Evolutionary conservation across 1,140 invertebrate species (phyloP), one percentile per base, ranked within the genome.

Genomic region (Aplysia californica): DNA sequence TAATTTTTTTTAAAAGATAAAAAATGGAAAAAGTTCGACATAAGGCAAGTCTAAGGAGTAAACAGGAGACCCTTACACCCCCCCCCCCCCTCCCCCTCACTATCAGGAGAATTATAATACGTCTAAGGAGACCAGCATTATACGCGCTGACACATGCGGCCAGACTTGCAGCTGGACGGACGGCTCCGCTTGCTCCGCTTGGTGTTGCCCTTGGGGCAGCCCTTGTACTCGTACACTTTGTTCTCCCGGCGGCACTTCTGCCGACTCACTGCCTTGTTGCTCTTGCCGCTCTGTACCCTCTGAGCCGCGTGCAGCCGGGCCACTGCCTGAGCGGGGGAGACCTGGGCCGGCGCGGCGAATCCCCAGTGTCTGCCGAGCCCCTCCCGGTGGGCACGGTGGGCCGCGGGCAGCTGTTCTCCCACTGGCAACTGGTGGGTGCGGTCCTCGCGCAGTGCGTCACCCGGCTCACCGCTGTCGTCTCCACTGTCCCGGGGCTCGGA

Each of bases 211-310:
- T 82, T 82, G 36, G 77, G 66, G 38, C 50, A 68, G 39, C 44
- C 41, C 35, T 75, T 39, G 1, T 58, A 33, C 21, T 75, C 71
- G 1, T 66, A 38, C 6, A 80, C 76, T 76, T 82, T 83, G 78
- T 86, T 86, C n/a, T 74, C 31, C 38, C 71, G 79, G 21, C 82
- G 59, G 10, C 81, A 38, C 64, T 66, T 72, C 58, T 75, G 77
- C 20, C 70, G 79, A 15, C 76, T 79, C 44, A 84, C 68, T 31
- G 73, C 59, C 58, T 78, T 81, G 4, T 78, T 77, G 23, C 59
- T 50, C 31, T 68, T 58, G 29, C 61, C 35, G 29, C 70, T 56
- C 38, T 84, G 80, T 26, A 77, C 31, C 36, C 73, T 76, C 61
- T 85, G 82, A 58, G 81, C 77, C 29, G 36, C 1, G 38, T 44